Conservation (phyloP, 2,113 vertebrate genomes). For the Naja naja region DNA sequence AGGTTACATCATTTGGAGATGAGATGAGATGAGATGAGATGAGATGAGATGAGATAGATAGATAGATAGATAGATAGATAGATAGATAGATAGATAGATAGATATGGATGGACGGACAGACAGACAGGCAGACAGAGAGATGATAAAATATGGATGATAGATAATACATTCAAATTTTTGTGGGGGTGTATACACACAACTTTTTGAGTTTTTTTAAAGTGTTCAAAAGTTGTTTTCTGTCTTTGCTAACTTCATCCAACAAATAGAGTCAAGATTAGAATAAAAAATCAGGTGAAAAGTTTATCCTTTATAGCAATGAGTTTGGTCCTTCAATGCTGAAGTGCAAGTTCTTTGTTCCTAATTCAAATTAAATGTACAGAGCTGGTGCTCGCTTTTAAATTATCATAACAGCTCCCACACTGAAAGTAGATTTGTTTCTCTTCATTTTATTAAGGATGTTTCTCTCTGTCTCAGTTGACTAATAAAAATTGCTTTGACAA, state of each 20-base stretch:
- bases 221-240: not conserved
- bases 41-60: not conserved
- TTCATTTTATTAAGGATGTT: constrained; percentile 41
- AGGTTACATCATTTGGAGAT: not conserved
- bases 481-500: constrained; percentile 38
- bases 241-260: not conserved
- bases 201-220: not conserved
- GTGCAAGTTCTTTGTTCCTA: constrained; percentile 2
- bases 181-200: not conserved
- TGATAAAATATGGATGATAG: not conserved
- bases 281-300: not conserved
- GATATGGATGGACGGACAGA: too few relatives aligned
- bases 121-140: too few relatives aligned
- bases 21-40: not conserved
- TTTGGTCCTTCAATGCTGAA: constrained; percentile 15
- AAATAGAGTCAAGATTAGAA: not conserved
- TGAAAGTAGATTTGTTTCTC: constrained; percentile 6
- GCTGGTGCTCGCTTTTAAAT: constrained; percentile 17
- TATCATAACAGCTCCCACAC: not conserved
- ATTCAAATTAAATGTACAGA: constrained; percentile 32
- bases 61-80: too few relatives aligned
- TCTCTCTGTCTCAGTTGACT: constrained; percentile 30
- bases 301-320: not conserved
- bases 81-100: too few relatives aligned
- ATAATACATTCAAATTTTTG: not conserved